Evolutionary conservation across 2,888 invertebrate species (phyloP).

Genomic region (Tetranychus piercei): DNA sequence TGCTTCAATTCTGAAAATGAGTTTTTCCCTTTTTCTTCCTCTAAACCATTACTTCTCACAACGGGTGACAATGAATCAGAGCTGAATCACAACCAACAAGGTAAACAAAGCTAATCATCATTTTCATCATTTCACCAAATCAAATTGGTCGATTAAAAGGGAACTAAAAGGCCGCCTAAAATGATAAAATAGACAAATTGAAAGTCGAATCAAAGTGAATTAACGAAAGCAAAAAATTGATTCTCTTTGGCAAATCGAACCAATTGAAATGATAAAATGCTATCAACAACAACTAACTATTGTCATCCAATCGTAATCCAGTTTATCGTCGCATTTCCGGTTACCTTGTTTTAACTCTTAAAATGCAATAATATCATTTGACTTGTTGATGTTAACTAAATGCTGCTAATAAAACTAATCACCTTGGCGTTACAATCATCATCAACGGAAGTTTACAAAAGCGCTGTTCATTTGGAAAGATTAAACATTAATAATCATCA

Average conservation of each 20-base stretch:
- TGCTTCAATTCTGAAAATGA: no score
- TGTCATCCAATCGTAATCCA: not conserved
- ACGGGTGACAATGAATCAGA: not conserved
- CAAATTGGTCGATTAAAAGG: no score
- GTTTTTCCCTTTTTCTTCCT: no score
- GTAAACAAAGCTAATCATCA: not conserved
- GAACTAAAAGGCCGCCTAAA: no score
- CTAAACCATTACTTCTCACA: not conserved
- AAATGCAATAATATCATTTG: not conserved
- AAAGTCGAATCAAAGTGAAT: no score
- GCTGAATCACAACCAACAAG: no score
- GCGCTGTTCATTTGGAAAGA: not conserved
- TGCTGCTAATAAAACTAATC: not conserved
- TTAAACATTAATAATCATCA: not conserved
- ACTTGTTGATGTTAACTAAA: not conserved
- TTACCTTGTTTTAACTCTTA: not conserved
- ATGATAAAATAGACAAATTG: no score
- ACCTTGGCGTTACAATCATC: not conserved
- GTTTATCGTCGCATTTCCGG: not conserved
- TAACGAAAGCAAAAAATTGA: not conserved
- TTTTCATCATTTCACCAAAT: not conserved
- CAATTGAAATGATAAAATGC: not conserved
- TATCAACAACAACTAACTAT: not conserved
- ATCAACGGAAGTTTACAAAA: not conserved
- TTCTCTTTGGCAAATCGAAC: not conserved